phyloP scores from a whole-genome alignment of 2,797 vertebrate species.

The Lepilemur ruficaudatus region DNA sequence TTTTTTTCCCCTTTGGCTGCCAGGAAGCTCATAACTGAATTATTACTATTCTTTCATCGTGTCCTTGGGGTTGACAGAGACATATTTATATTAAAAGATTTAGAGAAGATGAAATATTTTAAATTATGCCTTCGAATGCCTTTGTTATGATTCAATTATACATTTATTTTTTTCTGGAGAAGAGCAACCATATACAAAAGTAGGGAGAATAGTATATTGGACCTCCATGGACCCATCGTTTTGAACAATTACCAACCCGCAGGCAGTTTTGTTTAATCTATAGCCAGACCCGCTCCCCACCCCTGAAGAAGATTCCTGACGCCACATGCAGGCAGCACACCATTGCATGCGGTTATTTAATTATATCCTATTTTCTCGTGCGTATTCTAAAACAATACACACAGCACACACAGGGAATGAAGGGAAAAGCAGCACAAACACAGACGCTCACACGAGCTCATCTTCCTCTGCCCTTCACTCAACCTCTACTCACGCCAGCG shows the following conservation, averaged over 20 bases:
- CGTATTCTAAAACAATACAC: background rate
- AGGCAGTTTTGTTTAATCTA: background rate
- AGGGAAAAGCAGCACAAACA: too few species aligned
- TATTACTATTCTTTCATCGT: background rate
- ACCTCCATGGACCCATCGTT: accelerated
- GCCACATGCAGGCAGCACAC: background rate
- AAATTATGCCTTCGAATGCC: background rate
- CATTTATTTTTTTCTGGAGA: background rate
- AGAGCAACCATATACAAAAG: background rate
- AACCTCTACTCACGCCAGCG: accelerated
- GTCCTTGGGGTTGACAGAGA: background rate
- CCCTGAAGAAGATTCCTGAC: background rate
- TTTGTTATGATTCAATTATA: too few species aligned
- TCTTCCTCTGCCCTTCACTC: background rate
- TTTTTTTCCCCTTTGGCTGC: background rate
- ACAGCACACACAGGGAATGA: accelerated
- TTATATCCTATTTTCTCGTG: background rate
- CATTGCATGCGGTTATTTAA: background rate
- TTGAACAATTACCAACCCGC: background rate
- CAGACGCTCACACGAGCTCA: background rate
- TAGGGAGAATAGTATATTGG: too few species aligned
- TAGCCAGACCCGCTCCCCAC: background rate
- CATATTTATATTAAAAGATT: background rate
- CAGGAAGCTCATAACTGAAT: background rate
- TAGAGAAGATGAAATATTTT: background rate